phyloP scores from a whole-genome alignment of 2,113 vertebrate genomes.

The Nibea albiflora region DNA sequence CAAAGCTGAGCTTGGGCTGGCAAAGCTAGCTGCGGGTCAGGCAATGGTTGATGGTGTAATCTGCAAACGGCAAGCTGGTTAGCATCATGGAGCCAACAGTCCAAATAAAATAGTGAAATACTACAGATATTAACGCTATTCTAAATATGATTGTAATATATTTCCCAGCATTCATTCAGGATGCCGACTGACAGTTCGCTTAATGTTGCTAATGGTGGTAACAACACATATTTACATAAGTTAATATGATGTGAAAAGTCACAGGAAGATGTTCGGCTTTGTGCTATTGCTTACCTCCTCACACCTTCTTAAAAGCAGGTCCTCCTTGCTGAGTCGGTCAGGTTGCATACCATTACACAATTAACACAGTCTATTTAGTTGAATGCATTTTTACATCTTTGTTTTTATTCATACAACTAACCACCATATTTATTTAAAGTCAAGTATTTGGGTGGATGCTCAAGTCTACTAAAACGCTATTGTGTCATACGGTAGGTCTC shows the following conservation, averaged over 20 bases:
- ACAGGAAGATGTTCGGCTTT: neutral
- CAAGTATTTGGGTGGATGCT: constrained; percentile 41
- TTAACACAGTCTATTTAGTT: neutral
- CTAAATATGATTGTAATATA: no score
- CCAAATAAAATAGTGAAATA: no score
- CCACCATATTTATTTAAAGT: constrained; percentile 1
- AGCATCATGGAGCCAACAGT: no score
- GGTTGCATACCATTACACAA: neutral
- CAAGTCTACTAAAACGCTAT: neutral
- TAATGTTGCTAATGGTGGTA: neutral
- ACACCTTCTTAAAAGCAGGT: neutral
- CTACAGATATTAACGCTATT: no score
- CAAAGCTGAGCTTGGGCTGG: no score
- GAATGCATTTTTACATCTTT: constrained; percentile 20
- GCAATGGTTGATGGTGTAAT: no score
- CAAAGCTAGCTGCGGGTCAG: no score
- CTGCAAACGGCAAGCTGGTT: no score
- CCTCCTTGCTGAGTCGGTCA: neutral
- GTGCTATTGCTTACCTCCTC: neutral
- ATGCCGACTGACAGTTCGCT: no score
- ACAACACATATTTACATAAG: neutral
- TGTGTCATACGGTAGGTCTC: neutral
- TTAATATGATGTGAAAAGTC: neutral
- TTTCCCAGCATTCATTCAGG: no score
- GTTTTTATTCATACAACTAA: constrained; percentile 8